phyloP scores from a whole-genome alignment of 2,888 invertebrate species.

The Mesoligia furuncula region DNA sequence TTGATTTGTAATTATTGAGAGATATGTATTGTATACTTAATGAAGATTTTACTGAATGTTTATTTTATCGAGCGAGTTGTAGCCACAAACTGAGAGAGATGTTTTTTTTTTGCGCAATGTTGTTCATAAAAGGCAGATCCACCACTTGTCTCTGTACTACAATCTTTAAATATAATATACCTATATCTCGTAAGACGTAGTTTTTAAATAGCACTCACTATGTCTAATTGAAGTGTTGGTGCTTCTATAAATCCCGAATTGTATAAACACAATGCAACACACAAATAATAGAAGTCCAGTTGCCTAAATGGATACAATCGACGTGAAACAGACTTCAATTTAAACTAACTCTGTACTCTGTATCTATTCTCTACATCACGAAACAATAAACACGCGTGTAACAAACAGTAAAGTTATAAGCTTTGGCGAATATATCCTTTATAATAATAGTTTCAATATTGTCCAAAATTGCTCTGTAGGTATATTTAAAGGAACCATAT shows the following conservation, averaged over 20 bases:
- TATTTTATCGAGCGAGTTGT: slow-evolving; percentile 7
- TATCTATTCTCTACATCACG: slow-evolving; percentile 18
- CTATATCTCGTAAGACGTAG: not conserved
- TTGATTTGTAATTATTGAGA: slow-evolving; percentile 23
- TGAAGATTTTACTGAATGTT: slow-evolving; percentile 15
- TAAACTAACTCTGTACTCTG: slow-evolving; percentile 13
- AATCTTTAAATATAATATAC: too few species aligned
- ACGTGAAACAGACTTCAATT: slow-evolving; percentile 41
- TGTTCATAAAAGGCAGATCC: not conserved
- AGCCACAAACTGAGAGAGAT: not conserved
- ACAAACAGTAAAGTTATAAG: slow-evolving; percentile 21
- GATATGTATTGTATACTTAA: not conserved
- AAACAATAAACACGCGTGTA: slow-evolving; percentile 34
- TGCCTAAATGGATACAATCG: slow-evolving; percentile 38
- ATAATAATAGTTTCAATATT: slow-evolving; percentile 27
- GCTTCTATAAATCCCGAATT: slow-evolving; percentile 7
- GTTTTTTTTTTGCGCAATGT: not conserved
- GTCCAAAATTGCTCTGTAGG: slow-evolving; percentile 33
- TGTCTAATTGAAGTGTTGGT: not conserved
- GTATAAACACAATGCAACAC: slow-evolving; percentile 28
- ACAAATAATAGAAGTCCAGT: slow-evolving; percentile 37
- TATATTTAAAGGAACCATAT: slow-evolving; percentile 65
- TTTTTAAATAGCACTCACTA: slow-evolving; percentile 7
- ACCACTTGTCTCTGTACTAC: not conserved
- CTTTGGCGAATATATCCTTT: slow-evolving; percentile 9